Percentiles rank a stretch among this genome's conserved stretches.
phyloP scores from a whole-genome alignment of 2,113 vertebrate genomes.

The Azemiops feae region DNA sequence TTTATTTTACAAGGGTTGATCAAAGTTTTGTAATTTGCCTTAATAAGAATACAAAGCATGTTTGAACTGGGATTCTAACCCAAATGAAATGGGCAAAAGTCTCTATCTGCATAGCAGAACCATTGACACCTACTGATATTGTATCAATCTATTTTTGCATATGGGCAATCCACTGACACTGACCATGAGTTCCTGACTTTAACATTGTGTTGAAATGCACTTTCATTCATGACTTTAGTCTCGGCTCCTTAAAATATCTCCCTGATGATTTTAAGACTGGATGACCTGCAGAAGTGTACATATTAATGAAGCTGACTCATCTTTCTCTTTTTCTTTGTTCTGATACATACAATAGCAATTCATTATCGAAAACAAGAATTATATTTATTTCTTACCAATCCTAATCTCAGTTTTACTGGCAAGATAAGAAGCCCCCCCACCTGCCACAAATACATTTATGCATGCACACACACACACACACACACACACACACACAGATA shows the following conservation, averaged over 20 bases:
- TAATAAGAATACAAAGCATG: too few relatives aligned
- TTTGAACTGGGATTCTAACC: background rate
- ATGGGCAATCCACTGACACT: background rate
- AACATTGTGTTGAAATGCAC: background rate
- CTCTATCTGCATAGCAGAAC: background rate
- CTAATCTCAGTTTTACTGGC: background rate
- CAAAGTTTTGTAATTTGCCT: background rate
- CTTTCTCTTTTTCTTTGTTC: background rate
- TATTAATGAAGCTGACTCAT: background rate
- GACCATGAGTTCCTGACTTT: background rate
- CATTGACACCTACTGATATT: background rate
- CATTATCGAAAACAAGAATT: background rate
- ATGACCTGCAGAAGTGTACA: background rate
- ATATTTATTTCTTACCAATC: background rate
- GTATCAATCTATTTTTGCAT: background rate
- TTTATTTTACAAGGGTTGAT: too few relatives aligned
- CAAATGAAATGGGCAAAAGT: background rate
- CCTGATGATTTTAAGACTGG: fast-evolving
- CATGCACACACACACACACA: background rate
- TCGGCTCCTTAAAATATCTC: too few relatives aligned
- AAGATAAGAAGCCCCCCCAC: background rate
- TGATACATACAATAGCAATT: background rate
- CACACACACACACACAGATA: too few relatives aligned
- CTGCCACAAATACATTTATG: background rate
- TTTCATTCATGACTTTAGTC: fast-evolving